These are phyloP conservation scores for Metridium senile DNA, from an alignment of 92 coral and sea anemone genomes.

Conservation along the genomic window DNA sequence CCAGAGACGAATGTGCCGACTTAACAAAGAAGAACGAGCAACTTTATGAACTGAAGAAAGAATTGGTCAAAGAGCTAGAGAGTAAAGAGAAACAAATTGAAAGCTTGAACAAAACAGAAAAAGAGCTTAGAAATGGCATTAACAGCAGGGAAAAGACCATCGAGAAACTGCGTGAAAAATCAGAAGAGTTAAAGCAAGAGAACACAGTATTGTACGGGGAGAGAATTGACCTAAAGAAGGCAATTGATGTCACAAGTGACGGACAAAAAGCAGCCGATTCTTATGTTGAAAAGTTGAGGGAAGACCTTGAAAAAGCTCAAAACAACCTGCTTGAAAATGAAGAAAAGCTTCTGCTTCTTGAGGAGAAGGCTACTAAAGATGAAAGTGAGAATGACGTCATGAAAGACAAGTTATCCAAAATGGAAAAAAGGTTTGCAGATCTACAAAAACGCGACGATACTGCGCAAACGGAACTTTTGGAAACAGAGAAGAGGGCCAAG, in stretches of 20 bases:
- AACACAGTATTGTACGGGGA: conserved; percentile 35
- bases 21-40: conserved; percentile 47
- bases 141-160: conserved; percentile 48
- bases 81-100: conserved; percentile 61
- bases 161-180: conserved; percentile 50
- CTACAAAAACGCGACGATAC: conserved; percentile 47
- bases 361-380: conserved; percentile 63
- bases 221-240: conserved; percentile 46
- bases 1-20: conserved; percentile 52
- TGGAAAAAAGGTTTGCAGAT: conserved; percentile 46
- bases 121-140: conserved; percentile 44
- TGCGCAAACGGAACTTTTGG: conserved; percentile 36
- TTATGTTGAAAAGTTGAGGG: conserved; percentile 29
- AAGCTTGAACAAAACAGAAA: conserved; percentile 42
- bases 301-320: conserved; percentile 42
- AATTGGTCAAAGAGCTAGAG: conserved; percentile 49
- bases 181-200: conserved; percentile 44
- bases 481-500: conserved; percentile 36
- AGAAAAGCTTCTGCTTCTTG: conserved; percentile 65
- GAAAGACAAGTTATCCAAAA: conserved; percentile 45
- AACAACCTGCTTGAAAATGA: conserved; percentile 58
- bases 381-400: conserved; percentile 53
- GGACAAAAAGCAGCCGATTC: conserved; percentile 57
- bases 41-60: conserved; percentile 41
- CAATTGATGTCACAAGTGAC: conserved; percentile 30